Evolutionary conservation across 2,888 invertebrate species (phyloP).

Genomic region (Folsomia manolachei): DNA sequence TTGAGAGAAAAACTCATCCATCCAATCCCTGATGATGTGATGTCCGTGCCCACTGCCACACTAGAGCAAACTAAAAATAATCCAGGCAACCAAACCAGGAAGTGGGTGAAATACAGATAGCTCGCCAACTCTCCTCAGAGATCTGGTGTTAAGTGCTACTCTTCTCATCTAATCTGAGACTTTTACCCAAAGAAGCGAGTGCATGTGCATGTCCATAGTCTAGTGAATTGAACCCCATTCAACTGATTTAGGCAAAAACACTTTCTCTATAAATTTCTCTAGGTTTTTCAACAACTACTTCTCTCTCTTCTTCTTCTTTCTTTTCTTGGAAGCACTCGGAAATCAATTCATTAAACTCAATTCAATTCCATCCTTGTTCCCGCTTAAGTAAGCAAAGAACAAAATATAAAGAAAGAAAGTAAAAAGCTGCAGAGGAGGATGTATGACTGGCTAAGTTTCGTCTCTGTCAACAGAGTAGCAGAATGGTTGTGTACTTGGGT

Average conservation of each 20-base stretch:
- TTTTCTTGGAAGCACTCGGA: neutral
- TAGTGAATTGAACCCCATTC: neutral
- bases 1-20: neutral
- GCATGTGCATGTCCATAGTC: too few relatives aligned
- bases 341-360: neutral
- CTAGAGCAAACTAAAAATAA: too few relatives aligned
- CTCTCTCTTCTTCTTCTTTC: neutral
- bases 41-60: neutral
- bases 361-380: neutral
- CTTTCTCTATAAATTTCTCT: constrained; percentile 1
- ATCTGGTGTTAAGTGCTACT: constrained; percentile 9
- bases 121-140: neutral
- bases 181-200: too few relatives aligned
- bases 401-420: neutral
- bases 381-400: neutral
- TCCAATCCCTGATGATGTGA: too few relatives aligned
- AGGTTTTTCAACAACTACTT: too few relatives aligned
- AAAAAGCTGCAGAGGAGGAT: neutral
- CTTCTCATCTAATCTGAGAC: constrained; percentile 3
- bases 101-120: neutral
- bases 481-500: too few relatives aligned
- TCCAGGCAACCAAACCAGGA: too few relatives aligned
- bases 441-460: too few relatives aligned
- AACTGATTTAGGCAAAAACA: constrained; percentile 7
- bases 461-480: too few relatives aligned